These are phyloP conservation scores for Meloe dianella DNA, from an alignment of 2,888 invertebrate species.

Conservation along the genomic window DNA sequence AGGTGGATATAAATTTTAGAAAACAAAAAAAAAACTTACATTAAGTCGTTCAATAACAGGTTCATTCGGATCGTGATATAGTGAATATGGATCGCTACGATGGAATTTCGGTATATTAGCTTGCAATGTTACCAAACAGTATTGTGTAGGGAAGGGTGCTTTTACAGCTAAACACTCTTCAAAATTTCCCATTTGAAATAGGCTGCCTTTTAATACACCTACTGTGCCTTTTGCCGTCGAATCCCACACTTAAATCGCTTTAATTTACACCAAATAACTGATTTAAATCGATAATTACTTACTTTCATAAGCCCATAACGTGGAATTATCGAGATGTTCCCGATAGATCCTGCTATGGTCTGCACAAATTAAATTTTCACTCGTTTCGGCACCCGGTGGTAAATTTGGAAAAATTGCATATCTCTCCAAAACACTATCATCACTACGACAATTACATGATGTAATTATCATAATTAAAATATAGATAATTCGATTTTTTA, in stretches of 20 bases:
- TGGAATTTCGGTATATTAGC: slow-evolving; percentile 46
- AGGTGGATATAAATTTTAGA: too few relatives aligned
- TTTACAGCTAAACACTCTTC: slow-evolving; percentile 63
- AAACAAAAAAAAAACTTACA: slow-evolving; percentile 47
- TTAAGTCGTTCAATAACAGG: slow-evolving; percentile 52
- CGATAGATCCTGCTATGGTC: slow-evolving; percentile 46
- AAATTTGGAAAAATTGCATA: slow-evolving; percentile 43
- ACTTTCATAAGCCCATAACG: slow-evolving; percentile 67
- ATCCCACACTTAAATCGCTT: slow-evolving; percentile 63
- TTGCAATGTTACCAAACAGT: slow-evolving; percentile 53
- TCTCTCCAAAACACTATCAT: neutral
- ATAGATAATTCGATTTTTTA: neutral
- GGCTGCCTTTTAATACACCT: slow-evolving; percentile 65
- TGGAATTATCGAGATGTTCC: slow-evolving; percentile 60
- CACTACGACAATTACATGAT: neutral
- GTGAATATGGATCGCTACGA: slow-evolving; percentile 45
- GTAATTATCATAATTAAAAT: neutral
- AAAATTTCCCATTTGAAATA: slow-evolving; percentile 67
- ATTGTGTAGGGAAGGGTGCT: slow-evolving; percentile 57
- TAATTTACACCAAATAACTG: slow-evolving; percentile 2
- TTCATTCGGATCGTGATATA: slow-evolving; percentile 49
- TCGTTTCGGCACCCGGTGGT: slow-evolving; percentile 42
- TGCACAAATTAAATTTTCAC: slow-evolving; percentile 43
- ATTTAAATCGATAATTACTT: slow-evolving; percentile 27
- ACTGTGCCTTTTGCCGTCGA: slow-evolving; percentile 65